A percentile compares a stretch with the other conserved stretches of the same genome.
These are phyloP conservation scores for Amblyopsis hoosieri DNA, from an alignment of 2,797 vertebrate genomes.

Conservation along the genomic window DNA sequence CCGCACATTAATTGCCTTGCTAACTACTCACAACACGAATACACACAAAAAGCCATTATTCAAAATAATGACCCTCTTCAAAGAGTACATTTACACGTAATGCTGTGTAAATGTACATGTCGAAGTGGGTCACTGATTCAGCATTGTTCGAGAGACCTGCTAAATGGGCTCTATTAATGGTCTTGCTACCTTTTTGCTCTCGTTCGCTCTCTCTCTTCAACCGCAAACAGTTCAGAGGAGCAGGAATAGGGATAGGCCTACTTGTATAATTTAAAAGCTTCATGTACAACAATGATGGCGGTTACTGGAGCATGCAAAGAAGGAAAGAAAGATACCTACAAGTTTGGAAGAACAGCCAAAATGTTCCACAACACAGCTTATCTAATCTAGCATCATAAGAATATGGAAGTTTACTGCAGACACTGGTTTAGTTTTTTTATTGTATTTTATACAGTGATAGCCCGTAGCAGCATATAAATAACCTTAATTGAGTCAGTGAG, in stretches of 20 bases:
- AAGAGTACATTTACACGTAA: not conserved
- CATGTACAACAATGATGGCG: conserved; percentile 15
- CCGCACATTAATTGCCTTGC: conserved; percentile 26
- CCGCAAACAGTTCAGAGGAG: not conserved
- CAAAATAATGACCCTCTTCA: conserved; percentile 2
- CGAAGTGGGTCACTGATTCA: not conserved
- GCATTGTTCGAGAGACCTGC: not conserved
- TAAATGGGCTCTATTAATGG: not conserved
- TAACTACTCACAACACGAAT: conserved; percentile 20
- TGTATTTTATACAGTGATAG: no score
- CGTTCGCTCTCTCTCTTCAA: not conserved
- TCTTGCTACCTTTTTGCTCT: conserved; percentile 1
- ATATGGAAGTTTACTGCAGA: not conserved
- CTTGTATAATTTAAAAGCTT: conserved; percentile 20
- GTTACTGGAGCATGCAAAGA: conserved; percentile 15
- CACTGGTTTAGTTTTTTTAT: no score
- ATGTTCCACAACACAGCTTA: conserved; percentile 7
- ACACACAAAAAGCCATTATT: not conserved
- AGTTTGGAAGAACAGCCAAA: conserved; percentile 12
- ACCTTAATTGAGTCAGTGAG: no score
- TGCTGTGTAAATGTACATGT: no score
- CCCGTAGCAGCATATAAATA: no score
- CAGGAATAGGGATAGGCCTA: not conserved
- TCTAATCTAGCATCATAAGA: not conserved
- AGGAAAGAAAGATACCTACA: conserved; percentile 21